These are phyloP conservation scores for Ectemnius lituratus DNA, from an alignment of 2,888 invertebrate genomes.

Conservation along the genomic window DNA sequence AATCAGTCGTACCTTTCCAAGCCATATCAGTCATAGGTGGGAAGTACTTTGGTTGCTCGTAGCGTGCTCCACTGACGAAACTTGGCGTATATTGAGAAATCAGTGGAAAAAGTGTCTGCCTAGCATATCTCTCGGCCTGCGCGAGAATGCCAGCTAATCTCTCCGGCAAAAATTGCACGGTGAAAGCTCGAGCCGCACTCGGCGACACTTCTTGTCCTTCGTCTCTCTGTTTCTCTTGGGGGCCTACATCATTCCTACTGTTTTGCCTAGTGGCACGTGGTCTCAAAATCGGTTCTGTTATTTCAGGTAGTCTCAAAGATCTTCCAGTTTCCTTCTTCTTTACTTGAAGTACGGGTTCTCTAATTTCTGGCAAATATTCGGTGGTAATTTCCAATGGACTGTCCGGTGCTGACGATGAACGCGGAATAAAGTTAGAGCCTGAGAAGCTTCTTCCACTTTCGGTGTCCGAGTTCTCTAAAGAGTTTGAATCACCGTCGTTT, in stretches of 20 bases:
- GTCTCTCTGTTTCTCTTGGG: slow-evolving; percentile 54
- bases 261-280: slow-evolving; percentile 78
- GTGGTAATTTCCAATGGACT: slow-evolving; percentile 31
- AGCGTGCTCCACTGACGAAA: slow-evolving; percentile 78
- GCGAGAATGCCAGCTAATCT: slow-evolving; percentile 88
- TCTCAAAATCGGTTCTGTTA: slow-evolving; percentile 83
- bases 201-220: slow-evolving; percentile 72
- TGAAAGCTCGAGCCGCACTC: slow-evolving; percentile 76
- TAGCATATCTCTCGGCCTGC: slow-evolving; percentile 89
- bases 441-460: slow-evolving; percentile 74
- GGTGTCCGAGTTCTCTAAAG: slow-evolving; percentile 66
- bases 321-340: slow-evolving; percentile 73
- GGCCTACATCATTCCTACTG: slow-evolving; percentile 30
- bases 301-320: slow-evolving; percentile 78
- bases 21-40: slow-evolving; percentile 79
- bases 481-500: slow-evolving; percentile 71
- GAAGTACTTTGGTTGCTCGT: slow-evolving; percentile 82
- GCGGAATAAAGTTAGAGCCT: slow-evolving; percentile 55
- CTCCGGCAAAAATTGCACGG: slow-evolving; percentile 89
- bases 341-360: slow-evolving; percentile 85
- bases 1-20: slow-evolving; percentile 8
- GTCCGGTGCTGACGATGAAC: slow-evolving; percentile 25
- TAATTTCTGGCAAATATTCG: slow-evolving; percentile 80
- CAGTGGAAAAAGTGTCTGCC: slow-evolving; percentile 86
- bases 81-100: slow-evolving; percentile 89